These are phyloP conservation scores for Pomacea maculata DNA, from an alignment of 1,140 invertebrate species.

Conservation along the genomic window DNA sequence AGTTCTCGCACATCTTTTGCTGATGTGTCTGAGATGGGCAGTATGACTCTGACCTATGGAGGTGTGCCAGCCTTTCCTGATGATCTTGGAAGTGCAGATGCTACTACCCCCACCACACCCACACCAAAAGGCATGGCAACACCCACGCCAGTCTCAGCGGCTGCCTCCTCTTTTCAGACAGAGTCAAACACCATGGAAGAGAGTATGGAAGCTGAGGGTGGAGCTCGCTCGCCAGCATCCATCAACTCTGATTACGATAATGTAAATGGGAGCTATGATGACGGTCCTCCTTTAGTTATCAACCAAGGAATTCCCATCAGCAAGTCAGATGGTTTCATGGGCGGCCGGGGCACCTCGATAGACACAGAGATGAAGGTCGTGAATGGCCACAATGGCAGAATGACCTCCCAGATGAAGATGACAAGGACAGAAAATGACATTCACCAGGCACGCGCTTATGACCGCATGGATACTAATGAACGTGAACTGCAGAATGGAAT, in stretches of 20 bases:
- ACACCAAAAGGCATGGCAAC: not conserved
- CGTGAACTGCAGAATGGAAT: slow-evolving; percentile 34
- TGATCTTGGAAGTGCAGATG: slow-evolving; percentile 36
- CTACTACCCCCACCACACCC: slow-evolving; percentile 25
- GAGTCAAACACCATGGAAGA: slow-evolving; percentile 4
- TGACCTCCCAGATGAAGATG: slow-evolving; percentile 26
- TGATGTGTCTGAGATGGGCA: slow-evolving; percentile 52
- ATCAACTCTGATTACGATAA: slow-evolving; percentile 59
- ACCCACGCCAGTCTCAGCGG: slow-evolving; percentile 20
- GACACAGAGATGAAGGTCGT: slow-evolving; percentile 30
- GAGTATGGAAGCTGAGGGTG: slow-evolving; percentile 20
- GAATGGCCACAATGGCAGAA: slow-evolving; percentile 28
- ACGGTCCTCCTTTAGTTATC: not conserved
- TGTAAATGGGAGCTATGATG: slow-evolving; percentile 37
- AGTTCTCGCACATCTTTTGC: slow-evolving; percentile 60
- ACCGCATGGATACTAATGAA: slow-evolving; percentile 12
- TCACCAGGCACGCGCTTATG: slow-evolving; percentile 19
- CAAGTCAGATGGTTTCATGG: slow-evolving; percentile 51
- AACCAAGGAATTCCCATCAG: slow-evolving; percentile 38
- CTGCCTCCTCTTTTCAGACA: slow-evolving; percentile 10
- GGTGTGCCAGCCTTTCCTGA: slow-evolving; percentile 31
- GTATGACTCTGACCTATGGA: slow-evolving; percentile 34
- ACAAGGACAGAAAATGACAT: slow-evolving; percentile 33
- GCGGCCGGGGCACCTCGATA: not conserved
- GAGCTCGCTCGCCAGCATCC: slow-evolving; percentile 45